Evolutionary conservation across 2,888 invertebrate genomes (phyloP).

Genomic region (Netelia inedita): DNA sequence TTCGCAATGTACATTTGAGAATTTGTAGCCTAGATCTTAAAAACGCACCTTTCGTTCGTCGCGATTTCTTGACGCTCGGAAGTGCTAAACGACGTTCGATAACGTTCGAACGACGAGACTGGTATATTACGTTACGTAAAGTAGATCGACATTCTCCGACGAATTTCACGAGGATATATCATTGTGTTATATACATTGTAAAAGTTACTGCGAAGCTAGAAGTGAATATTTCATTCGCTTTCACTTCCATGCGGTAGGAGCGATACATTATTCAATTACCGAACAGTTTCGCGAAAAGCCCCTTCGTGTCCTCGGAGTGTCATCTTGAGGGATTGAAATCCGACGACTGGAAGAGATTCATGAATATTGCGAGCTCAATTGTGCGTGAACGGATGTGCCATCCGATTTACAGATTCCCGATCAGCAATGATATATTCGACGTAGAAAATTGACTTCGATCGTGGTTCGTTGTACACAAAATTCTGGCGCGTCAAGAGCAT

Average conservation of each 20-base stretch:
- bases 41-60: not conserved
- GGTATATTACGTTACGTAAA: conserved; percentile 22
- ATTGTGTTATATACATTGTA: not conserved
- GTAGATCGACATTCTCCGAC: not conserved
- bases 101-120: not conserved
- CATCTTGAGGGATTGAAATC: conserved; percentile 15
- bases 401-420: conserved; percentile 13
- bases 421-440: conserved; percentile 33
- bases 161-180: not conserved
- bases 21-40: not conserved
- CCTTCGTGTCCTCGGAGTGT: not conserved
- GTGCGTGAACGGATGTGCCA: not conserved
- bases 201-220: not conserved
- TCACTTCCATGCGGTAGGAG: not conserved
- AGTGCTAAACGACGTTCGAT: conserved; percentile 47
- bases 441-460: conserved; percentile 1
- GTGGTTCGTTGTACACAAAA: not conserved
- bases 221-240: conserved; percentile 17
- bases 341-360: conserved; percentile 39
- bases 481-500: not conserved
- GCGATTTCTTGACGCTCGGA: conserved; percentile 24
- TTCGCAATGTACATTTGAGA: not conserved
- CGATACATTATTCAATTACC: conserved; percentile 53
- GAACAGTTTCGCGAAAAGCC: conserved; percentile 19
- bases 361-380: conserved; percentile 22